Percentiles rank a stretch among this genome's conserved stretches.
These are phyloP conservation scores for Phortica okadai DNA, from an alignment of 2,888 invertebrate species.

Conservation along the genomic window DNA sequence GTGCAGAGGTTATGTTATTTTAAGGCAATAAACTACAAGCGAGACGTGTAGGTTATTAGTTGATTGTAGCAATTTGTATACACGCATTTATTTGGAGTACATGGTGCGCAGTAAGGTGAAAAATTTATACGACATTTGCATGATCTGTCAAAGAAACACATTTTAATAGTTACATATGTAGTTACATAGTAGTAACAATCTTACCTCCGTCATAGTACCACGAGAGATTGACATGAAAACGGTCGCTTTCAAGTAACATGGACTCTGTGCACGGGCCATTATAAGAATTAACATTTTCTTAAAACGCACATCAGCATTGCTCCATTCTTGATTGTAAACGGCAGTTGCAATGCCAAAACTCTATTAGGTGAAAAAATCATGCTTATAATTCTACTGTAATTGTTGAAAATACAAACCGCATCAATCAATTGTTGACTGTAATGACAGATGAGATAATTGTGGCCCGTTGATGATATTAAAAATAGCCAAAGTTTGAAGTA, in stretches of 20 bases:
- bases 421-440: slow-evolving; percentile 51
- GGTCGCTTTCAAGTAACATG: slow-evolving; percentile 59
- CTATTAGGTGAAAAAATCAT: slow-evolving; percentile 42
- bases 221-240: slow-evolving; percentile 60
- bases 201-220: slow-evolving; percentile 62
- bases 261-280: slow-evolving; percentile 59
- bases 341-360: slow-evolving; percentile 55
- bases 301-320: slow-evolving; percentile 50
- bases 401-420: slow-evolving; percentile 44
- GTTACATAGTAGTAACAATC: not conserved
- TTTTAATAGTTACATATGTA: not conserved
- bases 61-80: not conserved
- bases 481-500: slow-evolving; percentile 56
- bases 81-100: slow-evolving; percentile 57
- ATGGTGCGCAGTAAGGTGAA: slow-evolving; percentile 63
- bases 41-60: slow-evolving; percentile 11
- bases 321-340: slow-evolving; percentile 61
- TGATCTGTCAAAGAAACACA: slow-evolving; percentile 48
- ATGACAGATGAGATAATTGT: slow-evolving; percentile 53
- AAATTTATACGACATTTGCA: slow-evolving; percentile 61
- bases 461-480: slow-evolving; percentile 50
- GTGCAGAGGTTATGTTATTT: slow-evolving; percentile 21
- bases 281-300: slow-evolving; percentile 61
- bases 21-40: not conserved
- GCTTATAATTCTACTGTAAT: not conserved